Conservation (phyloP, 2,888 invertebrate species). For the Acronicta psi region DNA sequence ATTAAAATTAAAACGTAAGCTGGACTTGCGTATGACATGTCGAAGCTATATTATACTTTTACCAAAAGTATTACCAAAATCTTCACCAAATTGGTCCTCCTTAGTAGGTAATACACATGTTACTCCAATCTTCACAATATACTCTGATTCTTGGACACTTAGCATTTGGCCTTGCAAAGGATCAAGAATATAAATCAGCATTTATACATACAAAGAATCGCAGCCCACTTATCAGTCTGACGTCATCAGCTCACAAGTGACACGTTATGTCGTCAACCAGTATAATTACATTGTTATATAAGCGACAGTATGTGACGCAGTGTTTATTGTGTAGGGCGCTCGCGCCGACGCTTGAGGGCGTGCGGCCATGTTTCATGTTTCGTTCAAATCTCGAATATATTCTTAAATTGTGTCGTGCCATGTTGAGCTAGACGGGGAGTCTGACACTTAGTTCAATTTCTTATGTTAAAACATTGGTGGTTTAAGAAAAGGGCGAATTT, state of each 20-base stretch:
- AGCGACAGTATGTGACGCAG: constrained; percentile 57
- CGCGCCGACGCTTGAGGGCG: constrained; percentile 80
- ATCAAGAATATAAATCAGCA: no score
- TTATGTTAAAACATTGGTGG: neutral
- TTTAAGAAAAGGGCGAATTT: constrained; percentile 30
- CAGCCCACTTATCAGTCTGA: constrained; percentile 9
- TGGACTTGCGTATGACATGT: no score
- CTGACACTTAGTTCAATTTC: constrained; percentile 7
- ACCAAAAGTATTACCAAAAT: no score
- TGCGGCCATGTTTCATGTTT: constrained; percentile 81
- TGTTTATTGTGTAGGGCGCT: constrained; percentile 64
- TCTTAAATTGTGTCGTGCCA: constrained; percentile 41
- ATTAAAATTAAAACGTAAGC: no score
- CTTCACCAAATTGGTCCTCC: no score
- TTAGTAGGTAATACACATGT: no score
- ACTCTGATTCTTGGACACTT: no score
- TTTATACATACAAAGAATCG: neutral
- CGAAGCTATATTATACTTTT: no score
- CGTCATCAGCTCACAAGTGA: constrained; percentile 19
- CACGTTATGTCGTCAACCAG: constrained; percentile 35
- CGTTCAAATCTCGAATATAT: constrained; percentile 39
- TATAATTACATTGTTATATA: constrained; percentile 59
- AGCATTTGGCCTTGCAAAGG: no score
- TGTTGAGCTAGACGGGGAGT: constrained; percentile 15
- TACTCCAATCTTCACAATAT: no score